Base-by-base conservation (phyloP, 2,888 invertebrate genomes). In the Lycocerus yunnanus region DNA sequence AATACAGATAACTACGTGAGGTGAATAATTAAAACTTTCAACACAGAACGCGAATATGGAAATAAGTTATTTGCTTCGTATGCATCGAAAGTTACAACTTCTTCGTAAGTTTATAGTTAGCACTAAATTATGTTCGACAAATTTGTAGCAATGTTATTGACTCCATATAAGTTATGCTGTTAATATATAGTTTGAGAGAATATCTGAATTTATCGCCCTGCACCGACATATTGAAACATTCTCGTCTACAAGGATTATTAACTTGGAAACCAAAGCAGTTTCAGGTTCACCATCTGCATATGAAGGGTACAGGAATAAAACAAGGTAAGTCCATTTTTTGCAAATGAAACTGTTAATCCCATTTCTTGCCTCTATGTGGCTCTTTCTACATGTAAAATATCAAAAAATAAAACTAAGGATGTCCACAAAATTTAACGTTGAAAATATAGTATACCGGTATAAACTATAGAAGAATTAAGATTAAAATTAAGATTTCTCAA, bases 141-240 rank as follows among this genome's bases (percentile, higher is more conserved):
- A 73, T 73, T 73, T 16, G 58, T 15, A 73, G 73, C 65, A 43
- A 43, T 43, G 43, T 43, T 43, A 43, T 73, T 65, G 61, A 70
- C 24, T n/a, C 18, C 20, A 69, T 18, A 16, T 61, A 63, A 61
- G 61, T 63, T 63, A 63, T 20, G 20, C 61, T 63, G 16, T 63
- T 63, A 63, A 18, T 63, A 20, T 63, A 63, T 18, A 63, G 43
- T 43, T 43, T 70, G 43, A 63, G 63, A 18, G 65, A 60, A 61
- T 70, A 63, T 70, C 27, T 61, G 18, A 70, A 43, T 58, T 70
- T 24, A 70, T 65, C 61, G 69, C 43, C 69, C 24, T 70, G 43
- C 63, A 66, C 69, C 69, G 65, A 24, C 71, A 71, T 71, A 71
- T 71, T 71, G 71, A 71, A 66, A 71, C 71, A 58, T 43, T 66